Evolutionary conservation across 2,888 invertebrate species (phyloP).

Genomic region (Drosophila borealis): DNA sequence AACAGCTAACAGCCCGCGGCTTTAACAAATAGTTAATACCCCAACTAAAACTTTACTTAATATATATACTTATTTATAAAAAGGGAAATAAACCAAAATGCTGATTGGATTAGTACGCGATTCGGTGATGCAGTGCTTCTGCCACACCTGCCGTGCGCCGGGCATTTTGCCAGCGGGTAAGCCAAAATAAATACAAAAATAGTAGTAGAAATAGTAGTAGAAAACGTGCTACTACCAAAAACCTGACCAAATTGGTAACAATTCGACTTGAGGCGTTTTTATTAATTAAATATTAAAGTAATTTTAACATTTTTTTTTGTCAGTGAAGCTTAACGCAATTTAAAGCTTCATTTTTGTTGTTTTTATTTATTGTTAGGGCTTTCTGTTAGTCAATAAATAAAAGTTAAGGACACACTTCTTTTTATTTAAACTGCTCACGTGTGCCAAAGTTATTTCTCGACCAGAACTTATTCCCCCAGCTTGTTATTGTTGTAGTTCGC

Average conservation of each 20-base stretch:
- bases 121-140: slow-evolving; percentile 97
- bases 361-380: slow-evolving; percentile 4
- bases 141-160: slow-evolving; percentile 95
- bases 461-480: slow-evolving; percentile 14
- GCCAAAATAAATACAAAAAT: slow-evolving; percentile 62
- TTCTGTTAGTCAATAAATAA: slow-evolving; percentile 5
- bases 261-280: slow-evolving; percentile 33
- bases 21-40: slow-evolving; percentile 19
- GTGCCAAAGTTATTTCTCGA: slow-evolving; percentile 40
- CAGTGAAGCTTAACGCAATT: slow-evolving; percentile 33
- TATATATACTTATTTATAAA: slow-evolving; percentile 4
- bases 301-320: slow-evolving; percentile 7
- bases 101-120: slow-evolving; percentile 95
- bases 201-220: slow-evolving; percentile 36
- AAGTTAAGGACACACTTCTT: slow-evolving; percentile 29
- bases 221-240: slow-evolving; percentile 2
- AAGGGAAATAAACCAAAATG: slow-evolving; percentile 86
- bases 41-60: not conserved
- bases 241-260: slow-evolving; percentile 51
- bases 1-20: slow-evolving; percentile 22
- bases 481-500: slow-evolving; percentile 22
- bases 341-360: slow-evolving; percentile 6
- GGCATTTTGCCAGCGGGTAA: slow-evolving; percentile 90
- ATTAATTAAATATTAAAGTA: slow-evolving; percentile 13
- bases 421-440: slow-evolving; percentile 40